Base-by-base conservation (phyloP, 2,113 vertebrate species). In the Genyomyrus donnyi region DNA sequence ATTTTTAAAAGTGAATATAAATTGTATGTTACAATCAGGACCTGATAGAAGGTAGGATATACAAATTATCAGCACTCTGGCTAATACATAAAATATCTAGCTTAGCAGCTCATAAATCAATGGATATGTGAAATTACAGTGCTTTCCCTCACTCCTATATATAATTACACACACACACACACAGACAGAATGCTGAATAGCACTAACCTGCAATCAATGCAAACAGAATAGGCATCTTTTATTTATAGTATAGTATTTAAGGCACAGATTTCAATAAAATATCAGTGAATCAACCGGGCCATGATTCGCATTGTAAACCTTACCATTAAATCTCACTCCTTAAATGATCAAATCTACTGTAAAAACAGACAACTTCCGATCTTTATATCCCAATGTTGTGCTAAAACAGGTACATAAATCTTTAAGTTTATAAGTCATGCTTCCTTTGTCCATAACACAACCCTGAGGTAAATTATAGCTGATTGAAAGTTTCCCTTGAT, bases 211-310 rank as follows among this genome's bases (percentile, higher is more conserved):
- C 74, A 80, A 49, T 49, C 48, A 50, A 46, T 84, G 31, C 2
- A 0, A 42, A 42, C 13, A 80, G 17, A 80, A 80, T 39, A 80
- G 39, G 2, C 27, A 80, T 80, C 31, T 39, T 80, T 39, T 80
- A 80, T 42, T 80, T 80, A 84, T 83, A 31, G 5, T 24, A 6
- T 42, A 39, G 15, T 19, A 80, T 42, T 80, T 80, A 80, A 86
- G 84, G 84, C 84, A 86, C 84, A 27, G n/a, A 85, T 86, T 49
- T 48, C 9, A 21, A 48, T n/a, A 50, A 86, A 86, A 86, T 86
- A 48, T 27, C 15, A 80, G 31, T 77, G 70, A 77, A 48, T n/a
- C 7, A 86, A 13, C 48, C 3, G 0, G 24, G 19, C 3, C 84
- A 86, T 86, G 84, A 86, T 86, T 50, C 5, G 46, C 83, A 85